Percentiles rank a stretch among this genome's conserved stretches.
Conservation (phyloP, 2,113 vertebrate species). For the Aegotheles bennettii region DNA sequence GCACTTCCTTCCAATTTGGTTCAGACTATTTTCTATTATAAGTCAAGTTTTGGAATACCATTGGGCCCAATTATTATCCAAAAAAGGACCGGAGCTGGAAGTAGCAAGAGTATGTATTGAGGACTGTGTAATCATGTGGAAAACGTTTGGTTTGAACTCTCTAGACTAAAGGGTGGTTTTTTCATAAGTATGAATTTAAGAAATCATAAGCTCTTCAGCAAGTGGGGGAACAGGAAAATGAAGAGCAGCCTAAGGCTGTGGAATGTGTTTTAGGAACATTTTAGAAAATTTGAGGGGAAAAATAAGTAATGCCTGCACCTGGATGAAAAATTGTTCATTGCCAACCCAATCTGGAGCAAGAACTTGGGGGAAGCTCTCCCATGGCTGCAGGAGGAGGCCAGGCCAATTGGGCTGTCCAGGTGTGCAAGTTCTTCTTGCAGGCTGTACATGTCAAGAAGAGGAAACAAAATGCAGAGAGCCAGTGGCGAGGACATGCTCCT, state of each 20-base stretch:
- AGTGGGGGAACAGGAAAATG: background rate
- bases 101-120: background rate
- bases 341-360: background rate
- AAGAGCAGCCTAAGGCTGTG: background rate
- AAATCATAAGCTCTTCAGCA: background rate
- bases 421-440: background rate
- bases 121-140: background rate
- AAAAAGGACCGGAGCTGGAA: background rate
- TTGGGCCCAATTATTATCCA: background rate
- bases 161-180: background rate
- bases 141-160: background rate
- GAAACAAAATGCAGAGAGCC: background rate
- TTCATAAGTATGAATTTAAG: background rate
- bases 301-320: background rate
- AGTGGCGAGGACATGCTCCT: fast-evolving
- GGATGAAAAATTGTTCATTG: background rate
- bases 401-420: background rate
- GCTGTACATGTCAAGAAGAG: background rate
- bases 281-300: background rate
- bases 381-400: background rate
- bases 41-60: background rate
- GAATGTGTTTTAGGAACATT: background rate
- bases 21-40: background rate
- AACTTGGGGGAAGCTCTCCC: background rate
- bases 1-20: background rate